Evolutionary conservation across 2,888 invertebrate species (phyloP), one percentile per base, ranked within the genome.

Genomic region (Phyllotreta cruciferae): DNA sequence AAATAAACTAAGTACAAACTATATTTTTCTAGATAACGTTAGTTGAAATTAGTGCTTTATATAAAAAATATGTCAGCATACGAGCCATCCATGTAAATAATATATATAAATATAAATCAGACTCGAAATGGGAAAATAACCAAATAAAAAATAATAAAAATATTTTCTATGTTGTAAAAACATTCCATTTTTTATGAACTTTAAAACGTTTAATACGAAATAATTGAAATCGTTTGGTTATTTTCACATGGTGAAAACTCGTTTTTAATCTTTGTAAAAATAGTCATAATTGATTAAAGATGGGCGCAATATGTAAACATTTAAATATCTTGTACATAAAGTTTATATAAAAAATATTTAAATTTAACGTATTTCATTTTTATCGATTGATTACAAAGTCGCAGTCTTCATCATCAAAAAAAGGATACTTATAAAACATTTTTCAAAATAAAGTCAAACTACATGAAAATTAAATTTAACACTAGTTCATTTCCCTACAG

Each of bases 141-240:
- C 78, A 77, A 76, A 71, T 49, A 49, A 24, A 24, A 24, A 24
- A 24, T 24, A 24, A 24, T 10, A 44, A 42, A 62, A 58, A 60
- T 68, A 72, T 70, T 71, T 71, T 73, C 45, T 69, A 69, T 70
- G 71, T 73, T 73, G 74, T 74, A 75, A 75, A n/a, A 74, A 75
- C 79, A 79, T 79, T 80, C 79, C 80, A 79, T 78, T 79, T 79
- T 79, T 72, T 79, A 77, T 75, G 69, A 71, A 55, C 60, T 60
- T 63, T 66, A 60, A 42, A 61, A 14, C 37, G 24, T 56, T 49
- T 66, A 60, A 60, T 34, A 55, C 37, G 44, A 66, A 69, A 68
- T 66, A 54, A 64, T 64, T 56, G 57, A 68, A 67, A 56, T 60
- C 11, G 35, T 74, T 78, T 78, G 79, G 78, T 79, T 79, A 78